Evolutionary conservation across 2,888 invertebrate species (phyloP).

Genomic region (Pecten maximus): DNA sequence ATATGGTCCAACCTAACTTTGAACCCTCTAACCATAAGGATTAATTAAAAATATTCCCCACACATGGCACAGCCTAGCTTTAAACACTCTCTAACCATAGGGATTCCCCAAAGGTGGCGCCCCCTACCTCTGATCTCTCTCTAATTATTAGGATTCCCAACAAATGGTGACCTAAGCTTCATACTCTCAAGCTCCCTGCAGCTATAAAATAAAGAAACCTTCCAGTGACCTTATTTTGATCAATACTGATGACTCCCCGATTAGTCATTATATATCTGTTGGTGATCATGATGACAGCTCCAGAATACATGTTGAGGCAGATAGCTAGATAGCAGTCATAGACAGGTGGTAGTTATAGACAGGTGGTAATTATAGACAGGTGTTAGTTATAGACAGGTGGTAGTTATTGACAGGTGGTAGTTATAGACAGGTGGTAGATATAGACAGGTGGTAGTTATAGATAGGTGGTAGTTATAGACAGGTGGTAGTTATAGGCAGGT

Average conservation of each 20-base stretch:
- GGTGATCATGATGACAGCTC: not conserved
- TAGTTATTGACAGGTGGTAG: not conserved
- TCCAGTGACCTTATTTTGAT: not conserved
- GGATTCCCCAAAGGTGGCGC: not conserved
- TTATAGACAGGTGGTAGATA: not conserved
- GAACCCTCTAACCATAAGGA: too few relatives aligned
- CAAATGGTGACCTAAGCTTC: not conserved
- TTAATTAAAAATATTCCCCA: too few relatives aligned
- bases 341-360: not conserved
- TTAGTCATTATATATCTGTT: not conserved
- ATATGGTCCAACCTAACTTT: too few relatives aligned
- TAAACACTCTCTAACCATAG: not conserved
- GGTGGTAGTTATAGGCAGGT: not conserved
- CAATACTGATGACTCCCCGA: not conserved
- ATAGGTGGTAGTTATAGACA: not conserved
- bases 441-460: not conserved
- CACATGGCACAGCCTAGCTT: too few relatives aligned
- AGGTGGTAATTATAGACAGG: not conserved
- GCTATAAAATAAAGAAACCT: not conserved
- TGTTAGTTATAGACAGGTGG: too few relatives aligned
- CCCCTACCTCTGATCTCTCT: not conserved
- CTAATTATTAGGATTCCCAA: not conserved
- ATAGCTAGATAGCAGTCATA: not conserved
- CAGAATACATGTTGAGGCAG: not conserved
- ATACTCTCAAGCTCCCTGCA: not conserved